A percentile compares a stretch with the other conserved stretches of the same genome.
phyloP scores from a whole-genome alignment of 2,113 vertebrate species.

The Thamnophis sirtalis region DNA sequence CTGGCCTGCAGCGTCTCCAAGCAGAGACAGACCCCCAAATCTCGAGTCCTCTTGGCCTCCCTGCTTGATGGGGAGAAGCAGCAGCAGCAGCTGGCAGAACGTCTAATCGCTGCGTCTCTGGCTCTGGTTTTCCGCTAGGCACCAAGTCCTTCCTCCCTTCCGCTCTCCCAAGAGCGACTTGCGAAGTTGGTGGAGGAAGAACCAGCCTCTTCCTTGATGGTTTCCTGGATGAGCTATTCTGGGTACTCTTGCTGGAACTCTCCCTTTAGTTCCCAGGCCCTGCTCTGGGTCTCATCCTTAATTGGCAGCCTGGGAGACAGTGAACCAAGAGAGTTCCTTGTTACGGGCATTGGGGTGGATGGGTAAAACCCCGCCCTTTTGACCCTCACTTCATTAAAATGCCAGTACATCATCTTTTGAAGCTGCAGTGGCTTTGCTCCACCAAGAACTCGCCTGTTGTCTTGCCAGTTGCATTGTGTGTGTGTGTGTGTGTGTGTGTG shows the following conservation, averaged over 20 bases:
- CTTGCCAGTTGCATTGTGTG: background rate
- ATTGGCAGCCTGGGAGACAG: background rate
- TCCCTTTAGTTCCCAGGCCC: background rate
- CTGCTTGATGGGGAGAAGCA: background rate
- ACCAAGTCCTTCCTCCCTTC: background rate
- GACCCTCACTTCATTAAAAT: background rate
- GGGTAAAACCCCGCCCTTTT: background rate
- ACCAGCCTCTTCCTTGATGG: background rate
- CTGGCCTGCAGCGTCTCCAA: background rate
- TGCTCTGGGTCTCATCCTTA: background rate
- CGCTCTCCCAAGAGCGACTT: background rate
- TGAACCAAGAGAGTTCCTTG: background rate
- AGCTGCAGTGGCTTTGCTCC: background rate
- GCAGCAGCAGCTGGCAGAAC: background rate
- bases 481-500: background rate
- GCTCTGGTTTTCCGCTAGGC: background rate
- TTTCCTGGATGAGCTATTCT: background rate
- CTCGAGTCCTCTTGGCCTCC: background rate
- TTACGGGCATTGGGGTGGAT: background rate
- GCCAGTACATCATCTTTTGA: background rate
- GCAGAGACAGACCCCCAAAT: background rate
- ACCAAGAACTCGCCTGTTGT: background rate
- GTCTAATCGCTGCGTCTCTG: background rate
- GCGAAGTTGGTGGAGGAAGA: background rate
- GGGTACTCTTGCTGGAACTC: background rate